These are phyloP conservation scores for Mormyrus iriodes DNA, from an alignment of 2,113 vertebrate genomes.

Conservation along the genomic window DNA sequence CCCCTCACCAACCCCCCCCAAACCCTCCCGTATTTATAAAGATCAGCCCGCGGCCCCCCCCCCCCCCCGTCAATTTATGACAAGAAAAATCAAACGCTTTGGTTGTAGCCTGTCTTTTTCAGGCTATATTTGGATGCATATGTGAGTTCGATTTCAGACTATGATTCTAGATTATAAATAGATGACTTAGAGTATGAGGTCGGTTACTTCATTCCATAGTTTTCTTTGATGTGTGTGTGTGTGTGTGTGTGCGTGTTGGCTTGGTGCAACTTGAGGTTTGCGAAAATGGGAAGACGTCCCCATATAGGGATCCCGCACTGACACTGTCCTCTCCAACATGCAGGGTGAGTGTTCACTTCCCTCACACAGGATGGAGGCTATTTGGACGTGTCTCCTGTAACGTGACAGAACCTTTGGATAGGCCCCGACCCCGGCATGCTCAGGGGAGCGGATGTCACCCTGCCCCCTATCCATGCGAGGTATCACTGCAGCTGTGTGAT, in stretches of 20 bases:
- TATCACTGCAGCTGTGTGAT: slow-evolving; percentile 36
- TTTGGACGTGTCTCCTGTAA: not conserved
- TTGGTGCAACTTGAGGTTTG: not conserved
- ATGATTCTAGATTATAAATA: not conserved
- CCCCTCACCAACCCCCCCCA: too few relatives aligned
- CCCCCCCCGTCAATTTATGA: not conserved
- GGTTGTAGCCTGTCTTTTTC: not conserved
- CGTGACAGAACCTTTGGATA: not conserved
- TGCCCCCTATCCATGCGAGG: slow-evolving; percentile 13
- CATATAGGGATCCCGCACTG: not conserved
- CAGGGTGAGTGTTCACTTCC: not conserved
- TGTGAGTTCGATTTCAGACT: not conserved
- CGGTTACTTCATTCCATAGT: not conserved
- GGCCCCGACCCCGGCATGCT: not conserved
- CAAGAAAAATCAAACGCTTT: not conserved
- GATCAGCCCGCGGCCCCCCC: too few relatives aligned
- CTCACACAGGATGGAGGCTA: not conserved
- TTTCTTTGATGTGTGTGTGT: not conserved
- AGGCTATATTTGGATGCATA: not conserved
- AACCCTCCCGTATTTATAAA: too few relatives aligned
- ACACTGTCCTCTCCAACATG: not conserved
- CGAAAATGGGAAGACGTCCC: too few relatives aligned
- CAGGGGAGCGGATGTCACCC: not conserved
- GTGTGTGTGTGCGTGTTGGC: not conserved
- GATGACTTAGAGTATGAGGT: not conserved